Conservation (phyloP, 2,888 invertebrate genomes). For the Oligia latruncula region DNA sequence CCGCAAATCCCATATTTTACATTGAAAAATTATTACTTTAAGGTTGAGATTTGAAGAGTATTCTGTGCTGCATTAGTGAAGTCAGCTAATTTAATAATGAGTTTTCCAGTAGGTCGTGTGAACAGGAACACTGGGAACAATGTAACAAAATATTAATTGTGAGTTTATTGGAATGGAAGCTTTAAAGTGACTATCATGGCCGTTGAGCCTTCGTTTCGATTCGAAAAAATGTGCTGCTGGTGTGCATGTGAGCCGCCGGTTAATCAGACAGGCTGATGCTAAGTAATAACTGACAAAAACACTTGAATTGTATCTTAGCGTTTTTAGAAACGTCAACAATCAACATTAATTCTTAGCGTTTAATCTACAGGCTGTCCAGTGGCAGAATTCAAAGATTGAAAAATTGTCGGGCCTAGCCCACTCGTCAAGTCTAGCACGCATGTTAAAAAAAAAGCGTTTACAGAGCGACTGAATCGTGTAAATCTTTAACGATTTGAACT, state of each 20-base stretch:
- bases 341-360: background rate
- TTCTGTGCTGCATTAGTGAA: background rate
- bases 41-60: background rate
- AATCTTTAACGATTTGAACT: too few relatives aligned
- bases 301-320: background rate
- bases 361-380: background rate
- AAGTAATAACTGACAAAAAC: background rate
- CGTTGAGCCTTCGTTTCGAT: background rate
- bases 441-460: too few relatives aligned
- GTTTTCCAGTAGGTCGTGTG: constrained; percentile 33
- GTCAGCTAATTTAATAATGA: constrained; percentile 37
- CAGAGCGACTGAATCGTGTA: too few relatives aligned
- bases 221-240: too few relatives aligned
- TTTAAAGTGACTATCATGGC: background rate
- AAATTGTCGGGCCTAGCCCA: too few relatives aligned
- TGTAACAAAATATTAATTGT: constrained; percentile 32
- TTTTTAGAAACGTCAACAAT: background rate
- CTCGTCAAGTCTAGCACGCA: too few relatives aligned
- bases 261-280: background rate
- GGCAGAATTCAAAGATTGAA: too few relatives aligned
- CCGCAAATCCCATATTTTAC: background rate
- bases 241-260: background rate
- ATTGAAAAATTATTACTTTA: background rate
- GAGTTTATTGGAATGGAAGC: background rate
- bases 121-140: constrained; percentile 16